Percentiles rank a stretch among this genome's conserved stretches.
Conservation (phyloP, 2,797 vertebrate species). For the Meda fulgida region DNA sequence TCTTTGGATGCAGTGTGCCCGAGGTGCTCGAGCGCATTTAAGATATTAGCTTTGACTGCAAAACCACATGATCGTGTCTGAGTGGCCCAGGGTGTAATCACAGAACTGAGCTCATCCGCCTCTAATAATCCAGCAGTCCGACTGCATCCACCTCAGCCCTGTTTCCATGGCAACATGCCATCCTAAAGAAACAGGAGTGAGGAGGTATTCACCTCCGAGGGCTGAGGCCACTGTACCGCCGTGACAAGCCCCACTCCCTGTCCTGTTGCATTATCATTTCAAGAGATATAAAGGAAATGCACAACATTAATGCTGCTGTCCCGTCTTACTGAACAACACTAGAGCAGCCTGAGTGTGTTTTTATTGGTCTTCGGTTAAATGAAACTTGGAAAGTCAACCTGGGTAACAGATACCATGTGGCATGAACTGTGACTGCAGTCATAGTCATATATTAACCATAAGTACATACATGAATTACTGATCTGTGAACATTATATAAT, state of each 20-base stretch:
- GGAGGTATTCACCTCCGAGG: slow-evolving; percentile 56
- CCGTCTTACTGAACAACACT: background rate
- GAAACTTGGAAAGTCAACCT: background rate
- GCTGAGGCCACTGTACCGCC: slow-evolving; percentile 22
- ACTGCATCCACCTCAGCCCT: slow-evolving; percentile 73
- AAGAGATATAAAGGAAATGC: background rate
- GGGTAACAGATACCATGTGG: background rate
- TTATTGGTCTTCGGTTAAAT: background rate
- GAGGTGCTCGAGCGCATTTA: slow-evolving; percentile 19
- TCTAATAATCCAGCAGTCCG: slow-evolving; percentile 78
- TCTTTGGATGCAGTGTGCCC: background rate
- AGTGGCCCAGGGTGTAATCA: slow-evolving; percentile 76
- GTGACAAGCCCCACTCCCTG: slow-evolving; percentile 39
- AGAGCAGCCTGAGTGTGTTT: background rate
- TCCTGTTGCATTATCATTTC: slow-evolving; percentile 33
- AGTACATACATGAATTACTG: background rate
- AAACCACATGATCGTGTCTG: slow-evolving; percentile 57
- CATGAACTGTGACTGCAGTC: background rate
- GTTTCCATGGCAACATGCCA: slow-evolving; percentile 75
- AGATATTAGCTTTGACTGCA: slow-evolving; percentile 45
- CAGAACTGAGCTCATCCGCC: slow-evolving; percentile 71
- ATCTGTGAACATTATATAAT: background rate
- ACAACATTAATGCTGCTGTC: slow-evolving; percentile 7
- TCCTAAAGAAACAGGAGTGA: slow-evolving; percentile 45
- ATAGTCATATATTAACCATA: slow-evolving; percentile 23